These are phyloP conservation scores for Agrochola litura DNA, from an alignment of 2,888 invertebrate species.

Conservation along the genomic window DNA sequence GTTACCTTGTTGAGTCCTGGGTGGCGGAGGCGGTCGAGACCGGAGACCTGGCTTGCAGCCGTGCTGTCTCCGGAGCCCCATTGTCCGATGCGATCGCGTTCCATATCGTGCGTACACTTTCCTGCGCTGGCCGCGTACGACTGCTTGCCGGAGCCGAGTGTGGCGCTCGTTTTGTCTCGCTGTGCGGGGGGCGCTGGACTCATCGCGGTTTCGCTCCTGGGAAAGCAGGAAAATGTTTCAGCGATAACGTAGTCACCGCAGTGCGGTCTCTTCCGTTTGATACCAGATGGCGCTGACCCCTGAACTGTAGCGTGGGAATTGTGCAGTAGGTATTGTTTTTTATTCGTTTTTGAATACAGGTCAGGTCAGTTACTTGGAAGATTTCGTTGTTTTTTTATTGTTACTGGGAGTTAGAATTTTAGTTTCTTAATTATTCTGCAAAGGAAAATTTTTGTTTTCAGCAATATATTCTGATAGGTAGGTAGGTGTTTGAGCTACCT, in stretches of 20 bases:
- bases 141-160: slow-evolving; percentile 79
- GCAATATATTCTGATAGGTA: background rate
- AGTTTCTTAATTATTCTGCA: background rate
- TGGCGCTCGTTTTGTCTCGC: slow-evolving; percentile 82
- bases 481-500: background rate
- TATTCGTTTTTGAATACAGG: background rate
- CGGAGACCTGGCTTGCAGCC: slow-evolving; percentile 90
- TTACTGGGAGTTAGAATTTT: background rate
- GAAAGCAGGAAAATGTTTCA: slow-evolving; percentile 88
- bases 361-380: background rate
- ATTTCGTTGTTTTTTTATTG: background rate
- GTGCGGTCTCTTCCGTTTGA: slow-evolving; percentile 78
- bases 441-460: background rate
- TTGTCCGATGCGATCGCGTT: slow-evolving; percentile 92
- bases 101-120: slow-evolving; percentile 85
- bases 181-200: slow-evolving; percentile 86
- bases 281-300: slow-evolving; percentile 85
- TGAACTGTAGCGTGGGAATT: slow-evolving; percentile 67
- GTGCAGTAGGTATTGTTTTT: slow-evolving; percentile 9
- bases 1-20: slow-evolving; percentile 93
- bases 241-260: slow-evolving; percentile 79
- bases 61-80: slow-evolving; percentile 91
- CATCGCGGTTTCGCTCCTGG: slow-evolving; percentile 89
- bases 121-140: slow-evolving; percentile 76
- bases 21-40: slow-evolving; percentile 92